Conservation (phyloP, 2,113 vertebrate genomes). For the Chloebia gouldiae region DNA sequence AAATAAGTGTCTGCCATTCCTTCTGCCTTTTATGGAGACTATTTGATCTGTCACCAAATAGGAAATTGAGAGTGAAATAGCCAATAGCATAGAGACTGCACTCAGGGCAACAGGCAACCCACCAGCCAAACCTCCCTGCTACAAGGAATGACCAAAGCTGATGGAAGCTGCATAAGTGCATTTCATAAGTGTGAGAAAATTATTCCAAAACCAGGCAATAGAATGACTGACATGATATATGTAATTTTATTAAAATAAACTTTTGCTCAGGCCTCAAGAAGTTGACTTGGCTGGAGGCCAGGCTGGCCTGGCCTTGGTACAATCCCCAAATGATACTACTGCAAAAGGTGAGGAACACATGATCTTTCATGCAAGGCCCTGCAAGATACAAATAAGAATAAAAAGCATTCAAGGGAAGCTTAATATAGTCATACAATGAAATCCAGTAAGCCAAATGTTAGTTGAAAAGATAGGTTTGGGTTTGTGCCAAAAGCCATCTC, state of each 20-base stretch:
- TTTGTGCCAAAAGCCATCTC: slow-evolving; percentile 10
- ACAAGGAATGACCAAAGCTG: neutral
- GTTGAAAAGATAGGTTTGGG: neutral
- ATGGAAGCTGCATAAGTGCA: neutral
- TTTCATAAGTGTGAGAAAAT: neutral
- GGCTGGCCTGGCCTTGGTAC: neutral
- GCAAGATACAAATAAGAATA: neutral
- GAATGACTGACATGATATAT: neutral
- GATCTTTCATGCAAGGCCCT: neutral
- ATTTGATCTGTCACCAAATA: neutral
- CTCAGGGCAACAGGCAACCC: neutral
- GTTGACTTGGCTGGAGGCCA: neutral
- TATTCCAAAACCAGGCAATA: neutral
- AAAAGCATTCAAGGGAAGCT: neutral
- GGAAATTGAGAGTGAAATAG: neutral
- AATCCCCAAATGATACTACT: neutral
- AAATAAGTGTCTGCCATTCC: neutral
- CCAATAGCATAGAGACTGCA: neutral
- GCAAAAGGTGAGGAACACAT: neutral
- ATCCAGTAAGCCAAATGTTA: slow-evolving; percentile 4
- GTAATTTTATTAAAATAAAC: neutral
- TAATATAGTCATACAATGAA: neutral
- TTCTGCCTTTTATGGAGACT: neutral
- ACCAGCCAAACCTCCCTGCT: neutral
- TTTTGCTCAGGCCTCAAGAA: neutral